Evolutionary conservation across 2,888 invertebrate genomes (phyloP).

Genomic region (Sphaerophoria taeniata): DNA sequence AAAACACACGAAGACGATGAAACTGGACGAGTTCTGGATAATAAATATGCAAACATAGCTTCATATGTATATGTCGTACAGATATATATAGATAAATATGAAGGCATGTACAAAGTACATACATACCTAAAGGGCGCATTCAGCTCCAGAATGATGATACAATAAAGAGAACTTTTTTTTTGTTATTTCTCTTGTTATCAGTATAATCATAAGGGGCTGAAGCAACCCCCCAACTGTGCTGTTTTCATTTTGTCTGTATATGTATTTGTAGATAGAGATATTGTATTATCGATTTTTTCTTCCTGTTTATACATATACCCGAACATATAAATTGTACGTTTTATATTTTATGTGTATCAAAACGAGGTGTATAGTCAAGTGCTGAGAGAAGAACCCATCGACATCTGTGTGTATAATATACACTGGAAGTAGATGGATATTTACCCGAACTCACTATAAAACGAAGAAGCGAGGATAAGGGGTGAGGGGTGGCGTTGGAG

Average conservation of each 20-base stretch:
- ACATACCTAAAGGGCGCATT: conserved; percentile 47
- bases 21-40: conserved; percentile 40
- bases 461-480: conserved; percentile 20
- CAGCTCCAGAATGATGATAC: conserved; percentile 24
- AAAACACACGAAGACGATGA: conserved; percentile 12
- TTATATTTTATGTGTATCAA: conserved; percentile 18
- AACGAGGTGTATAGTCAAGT: conserved; percentile 45
- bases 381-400: conserved; percentile 65
- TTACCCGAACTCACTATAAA: conserved; percentile 34
- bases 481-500: conserved; percentile 15
- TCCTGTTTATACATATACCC: conserved; percentile 33
- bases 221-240: conserved; percentile 52
- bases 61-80: no score
- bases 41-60: conserved; percentile 48
- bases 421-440: conserved; percentile 41
- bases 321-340: neutral
- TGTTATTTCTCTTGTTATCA: conserved; percentile 70
- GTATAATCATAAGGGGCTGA: conserved; percentile 51
- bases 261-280: conserved; percentile 34
- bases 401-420: conserved; percentile 50
- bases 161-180: conserved; percentile 16
- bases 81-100: no score
- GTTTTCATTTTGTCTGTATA: conserved; percentile 22
- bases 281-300: conserved; percentile 67
- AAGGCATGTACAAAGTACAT: neutral